These are phyloP conservation scores for Dolichallabes microphthalmus DNA, from an alignment of 2,113 vertebrate genomes.

Conservation along the genomic window DNA sequence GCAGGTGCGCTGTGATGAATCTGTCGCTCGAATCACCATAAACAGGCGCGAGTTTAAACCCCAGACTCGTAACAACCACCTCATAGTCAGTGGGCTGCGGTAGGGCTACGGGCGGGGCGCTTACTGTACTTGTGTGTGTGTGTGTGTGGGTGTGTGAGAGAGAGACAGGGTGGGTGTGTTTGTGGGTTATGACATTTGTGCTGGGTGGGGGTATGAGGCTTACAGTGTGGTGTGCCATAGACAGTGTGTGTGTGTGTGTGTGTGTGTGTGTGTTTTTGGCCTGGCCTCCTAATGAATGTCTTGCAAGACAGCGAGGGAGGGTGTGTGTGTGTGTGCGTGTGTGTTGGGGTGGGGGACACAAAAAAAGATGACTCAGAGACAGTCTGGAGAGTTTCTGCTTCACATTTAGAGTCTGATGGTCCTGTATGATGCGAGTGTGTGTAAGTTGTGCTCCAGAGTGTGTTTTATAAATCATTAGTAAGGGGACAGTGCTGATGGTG, in stretches of 20 bases:
- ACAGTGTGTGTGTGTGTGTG: conserved; percentile 27
- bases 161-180: conserved; percentile 10
- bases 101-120: conserved; percentile 22
- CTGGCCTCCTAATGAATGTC: conserved; percentile 37
- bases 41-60: conserved; percentile 20
- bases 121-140: conserved; percentile 28
- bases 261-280: conserved; percentile 14
- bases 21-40: neutral
- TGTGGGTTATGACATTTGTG: conserved; percentile 23
- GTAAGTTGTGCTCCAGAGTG: neutral
- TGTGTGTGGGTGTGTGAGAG: neutral
- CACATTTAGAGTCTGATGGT: no score
- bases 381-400: neutral
- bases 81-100: conserved; percentile 26
- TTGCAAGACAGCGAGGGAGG: neutral
- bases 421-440: neutral
- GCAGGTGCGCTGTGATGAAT: conserved; percentile 12
- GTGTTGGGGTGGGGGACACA: conserved; percentile 22
- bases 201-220: conserved; percentile 25
- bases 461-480: conserved; percentile 25
- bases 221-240: conserved; percentile 39
- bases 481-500: neutral
- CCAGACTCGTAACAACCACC: conserved; percentile 43
- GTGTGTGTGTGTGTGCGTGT: conserved; percentile 24
- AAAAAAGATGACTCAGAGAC: conserved; percentile 28